Evolutionary conservation across 1,140 invertebrate species (phyloP).

Genomic region (Caenorhabditis inopinata): DNA sequence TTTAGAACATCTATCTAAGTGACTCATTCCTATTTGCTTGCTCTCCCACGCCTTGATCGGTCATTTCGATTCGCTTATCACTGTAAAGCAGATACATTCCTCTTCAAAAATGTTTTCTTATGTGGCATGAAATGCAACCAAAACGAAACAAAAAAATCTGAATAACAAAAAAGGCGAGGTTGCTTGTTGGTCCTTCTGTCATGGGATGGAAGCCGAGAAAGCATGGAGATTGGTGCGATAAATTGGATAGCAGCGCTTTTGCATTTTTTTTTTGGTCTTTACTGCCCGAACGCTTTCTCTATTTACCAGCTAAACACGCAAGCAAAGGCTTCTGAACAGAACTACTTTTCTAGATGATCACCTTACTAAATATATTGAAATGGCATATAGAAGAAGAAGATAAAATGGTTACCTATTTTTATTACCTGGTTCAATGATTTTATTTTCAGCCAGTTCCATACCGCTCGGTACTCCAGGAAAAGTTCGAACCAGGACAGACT

Average conservation of each 20-base stretch:
- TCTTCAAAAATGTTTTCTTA: too few relatives aligned
- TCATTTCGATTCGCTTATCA: not conserved
- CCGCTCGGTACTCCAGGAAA: slow-evolving; percentile 59
- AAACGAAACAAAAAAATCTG: not conserved
- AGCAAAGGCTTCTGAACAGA: not conserved
- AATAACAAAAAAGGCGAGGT: not conserved
- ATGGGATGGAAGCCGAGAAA: not conserved
- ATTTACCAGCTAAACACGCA: not conserved
- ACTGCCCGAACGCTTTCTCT: not conserved
- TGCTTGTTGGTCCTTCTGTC: not conserved
- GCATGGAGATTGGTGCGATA: slow-evolving; percentile 18
- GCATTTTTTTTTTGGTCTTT: not conserved
- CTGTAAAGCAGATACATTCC: too few relatives aligned
- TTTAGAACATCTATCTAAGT: not conserved
- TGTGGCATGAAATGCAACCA: not conserved
- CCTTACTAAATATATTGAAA: slow-evolving; percentile 6
- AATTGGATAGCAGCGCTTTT: slow-evolving; percentile 11
- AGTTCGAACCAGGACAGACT: slow-evolving; percentile 64
- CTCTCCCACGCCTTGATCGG: slow-evolving; percentile 24
- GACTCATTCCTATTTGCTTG: not conserved
- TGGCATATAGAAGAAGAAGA: slow-evolving; percentile 21
- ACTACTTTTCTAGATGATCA: slow-evolving; percentile 2
- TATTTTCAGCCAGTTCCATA: slow-evolving; percentile 59
- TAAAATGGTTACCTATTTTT: not conserved
- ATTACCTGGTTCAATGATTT: not conserved